Percentiles rank a stretch among this genome's conserved stretches.
phyloP scores from a whole-genome alignment of 2,888 invertebrate species.

The Heliconius cydno region DNA sequence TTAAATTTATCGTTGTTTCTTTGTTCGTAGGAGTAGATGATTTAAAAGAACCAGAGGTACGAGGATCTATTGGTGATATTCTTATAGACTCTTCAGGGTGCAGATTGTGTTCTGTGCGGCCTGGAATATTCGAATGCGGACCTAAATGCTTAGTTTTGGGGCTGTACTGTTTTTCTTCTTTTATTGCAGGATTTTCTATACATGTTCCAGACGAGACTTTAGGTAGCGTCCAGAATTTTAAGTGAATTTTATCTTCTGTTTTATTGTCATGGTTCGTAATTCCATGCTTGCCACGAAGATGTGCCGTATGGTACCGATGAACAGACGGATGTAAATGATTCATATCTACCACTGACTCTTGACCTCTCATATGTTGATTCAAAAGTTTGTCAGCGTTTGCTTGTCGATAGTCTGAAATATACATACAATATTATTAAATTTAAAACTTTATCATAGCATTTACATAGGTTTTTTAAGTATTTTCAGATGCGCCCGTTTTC shows the following conservation, averaged over 20 bases:
- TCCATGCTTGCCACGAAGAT: constrained; percentile 69
- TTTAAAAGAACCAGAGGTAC: constrained; percentile 84
- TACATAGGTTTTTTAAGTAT: neutral
- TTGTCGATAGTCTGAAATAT: constrained; percentile 85
- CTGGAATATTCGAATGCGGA: constrained; percentile 39
- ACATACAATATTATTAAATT: constrained; percentile 23
- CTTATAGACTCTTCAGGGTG: constrained; percentile 74
- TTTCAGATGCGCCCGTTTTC: neutral
- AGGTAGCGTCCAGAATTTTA: constrained; percentile 85
- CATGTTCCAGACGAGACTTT: constrained; percentile 62
- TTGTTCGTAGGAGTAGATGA: constrained; percentile 87
- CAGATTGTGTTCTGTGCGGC: neutral
- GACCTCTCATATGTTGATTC: constrained; percentile 60
- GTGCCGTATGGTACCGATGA: constrained; percentile 66
- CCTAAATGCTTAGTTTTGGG: constrained; percentile 51
- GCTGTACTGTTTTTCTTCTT: constrained; percentile 33
- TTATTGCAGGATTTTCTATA: constrained; percentile 44
- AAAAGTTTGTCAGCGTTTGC: constrained; percentile 83
- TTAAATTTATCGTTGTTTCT: constrained; percentile 79
- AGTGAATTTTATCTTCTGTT: constrained; percentile 59
- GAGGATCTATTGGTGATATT: constrained; percentile 88
- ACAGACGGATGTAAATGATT: constrained; percentile 65
- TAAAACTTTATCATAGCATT: neutral
- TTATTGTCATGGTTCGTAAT: constrained; percentile 64
- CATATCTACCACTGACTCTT: constrained; percentile 62